Evolutionary conservation across 1,140 invertebrate genomes (phyloP).

Genomic region (Ericerus pela): DNA sequence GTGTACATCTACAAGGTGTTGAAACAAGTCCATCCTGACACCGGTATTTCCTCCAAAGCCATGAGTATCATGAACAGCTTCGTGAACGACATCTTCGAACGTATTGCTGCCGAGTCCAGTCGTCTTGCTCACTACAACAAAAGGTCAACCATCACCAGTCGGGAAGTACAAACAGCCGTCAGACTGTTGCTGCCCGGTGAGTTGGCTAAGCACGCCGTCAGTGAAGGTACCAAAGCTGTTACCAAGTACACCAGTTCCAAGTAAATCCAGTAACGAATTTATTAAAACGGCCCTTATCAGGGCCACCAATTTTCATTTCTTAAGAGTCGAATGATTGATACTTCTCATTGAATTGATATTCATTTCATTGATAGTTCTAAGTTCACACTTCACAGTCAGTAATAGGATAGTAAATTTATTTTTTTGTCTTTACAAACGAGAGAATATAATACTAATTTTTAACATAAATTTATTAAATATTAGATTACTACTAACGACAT

Average conservation of each 20-base stretch:
- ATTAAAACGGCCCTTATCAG: slow-evolving; percentile 27
- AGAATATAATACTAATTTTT: too few species aligned
- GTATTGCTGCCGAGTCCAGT: slow-evolving; percentile 51
- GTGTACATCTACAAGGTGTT: slow-evolving; percentile 58
- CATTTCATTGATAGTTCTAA: too few species aligned
- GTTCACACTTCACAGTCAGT: too few species aligned
- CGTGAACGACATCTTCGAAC: slow-evolving; percentile 50
- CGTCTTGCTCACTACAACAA: slow-evolving; percentile 57
- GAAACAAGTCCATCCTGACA: slow-evolving; percentile 52
- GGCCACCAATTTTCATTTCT: slow-evolving; percentile 26
- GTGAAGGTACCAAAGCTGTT: slow-evolving; percentile 28
- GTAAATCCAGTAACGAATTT: slow-evolving; percentile 26
- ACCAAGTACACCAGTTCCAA: slow-evolving; percentile 33
- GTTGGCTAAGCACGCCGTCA: slow-evolving; percentile 35
- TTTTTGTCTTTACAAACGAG: too few species aligned
- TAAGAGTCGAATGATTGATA: too few species aligned
- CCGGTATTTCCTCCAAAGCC: slow-evolving; percentile 45
- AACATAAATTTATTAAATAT: too few species aligned
- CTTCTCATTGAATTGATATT: too few species aligned
- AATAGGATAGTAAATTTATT: too few species aligned
- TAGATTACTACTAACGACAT: too few species aligned
- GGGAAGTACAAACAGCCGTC: slow-evolving; percentile 39
- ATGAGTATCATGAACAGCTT: slow-evolving; percentile 48
- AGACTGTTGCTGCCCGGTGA: slow-evolving; percentile 41
- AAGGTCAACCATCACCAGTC: slow-evolving; percentile 39